These are phyloP conservation scores for Bombycilla garrulus DNA, from an alignment of 2,113 vertebrate species.

Conservation along the genomic window DNA sequence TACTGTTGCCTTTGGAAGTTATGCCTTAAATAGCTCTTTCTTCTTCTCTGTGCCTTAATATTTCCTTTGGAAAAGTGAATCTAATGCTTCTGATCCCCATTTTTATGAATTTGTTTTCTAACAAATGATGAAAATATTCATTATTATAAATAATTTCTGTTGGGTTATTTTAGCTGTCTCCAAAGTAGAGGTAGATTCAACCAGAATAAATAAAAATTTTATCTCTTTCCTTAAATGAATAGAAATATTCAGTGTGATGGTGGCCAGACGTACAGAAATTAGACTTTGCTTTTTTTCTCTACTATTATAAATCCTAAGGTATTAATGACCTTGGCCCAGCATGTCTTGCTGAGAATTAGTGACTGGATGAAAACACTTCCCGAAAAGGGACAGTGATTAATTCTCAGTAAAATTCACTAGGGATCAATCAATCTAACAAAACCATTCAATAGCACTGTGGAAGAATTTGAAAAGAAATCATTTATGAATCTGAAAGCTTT, in stretches of 20 bases:
- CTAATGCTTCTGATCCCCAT: rapidly evolving
- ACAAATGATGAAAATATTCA: not conserved
- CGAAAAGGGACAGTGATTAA: not conserved
- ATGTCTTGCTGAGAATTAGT: slow-evolving; percentile 9
- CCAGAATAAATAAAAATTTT: not conserved
- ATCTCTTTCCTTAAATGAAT: not conserved
- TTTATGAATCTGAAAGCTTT: not conserved
- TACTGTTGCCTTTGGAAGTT: not conserved
- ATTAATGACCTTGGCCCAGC: not conserved
- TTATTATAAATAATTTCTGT: not conserved
- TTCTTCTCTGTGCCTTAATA: not conserved
- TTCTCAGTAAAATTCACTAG: not conserved
- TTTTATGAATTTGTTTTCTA: not conserved
- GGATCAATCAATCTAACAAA: slow-evolving; percentile 8
- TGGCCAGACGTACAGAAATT: not conserved
- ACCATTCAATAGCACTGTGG: not conserved
- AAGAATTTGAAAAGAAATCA: not conserved
- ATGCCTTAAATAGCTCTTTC: not conserved
- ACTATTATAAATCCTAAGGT: not conserved
- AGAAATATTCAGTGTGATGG: not conserved
- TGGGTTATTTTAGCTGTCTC: not conserved
- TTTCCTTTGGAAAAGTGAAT: not conserved
- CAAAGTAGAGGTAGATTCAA: not conserved
- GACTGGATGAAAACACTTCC: not conserved
- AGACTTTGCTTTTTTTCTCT: not conserved